Evolutionary conservation across 1,140 invertebrate genomes (phyloP).

Genomic region (Ostrea denselamellosa): DNA sequence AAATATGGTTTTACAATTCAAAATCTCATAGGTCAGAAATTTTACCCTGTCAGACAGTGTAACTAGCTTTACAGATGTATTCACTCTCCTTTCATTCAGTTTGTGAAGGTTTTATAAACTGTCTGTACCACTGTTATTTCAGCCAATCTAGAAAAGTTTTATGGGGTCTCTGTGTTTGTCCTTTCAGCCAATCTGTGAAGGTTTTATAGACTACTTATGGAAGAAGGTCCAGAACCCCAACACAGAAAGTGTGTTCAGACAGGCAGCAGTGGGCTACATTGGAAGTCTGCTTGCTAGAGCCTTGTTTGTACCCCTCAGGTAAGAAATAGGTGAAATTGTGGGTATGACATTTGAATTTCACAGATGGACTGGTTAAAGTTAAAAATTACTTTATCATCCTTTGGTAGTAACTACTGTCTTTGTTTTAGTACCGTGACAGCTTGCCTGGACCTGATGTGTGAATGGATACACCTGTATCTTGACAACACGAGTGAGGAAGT

Average conservation of each 20-base stretch:
- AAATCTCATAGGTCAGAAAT: no score
- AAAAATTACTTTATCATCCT: no score
- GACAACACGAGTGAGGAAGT: constrained; percentile 81
- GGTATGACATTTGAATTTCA: no score
- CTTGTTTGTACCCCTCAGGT: constrained; percentile 85
- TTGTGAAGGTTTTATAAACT: background rate
- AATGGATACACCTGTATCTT: constrained; percentile 89
- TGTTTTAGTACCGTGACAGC: constrained; percentile 82
- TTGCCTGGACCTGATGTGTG: constrained; percentile 83
- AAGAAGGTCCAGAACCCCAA: constrained; percentile 86
- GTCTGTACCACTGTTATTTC: background rate
- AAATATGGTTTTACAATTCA: no score
- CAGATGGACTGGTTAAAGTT: no score
- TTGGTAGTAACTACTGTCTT: no score
- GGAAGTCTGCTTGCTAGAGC: constrained; percentile 87
- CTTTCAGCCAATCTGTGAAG: constrained; percentile 81
- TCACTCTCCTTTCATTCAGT: background rate
- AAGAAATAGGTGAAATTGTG: constrained; percentile 58
- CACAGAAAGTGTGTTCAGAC: constrained; percentile 84
- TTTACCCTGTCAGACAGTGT: no score
- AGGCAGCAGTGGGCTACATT: constrained; percentile 86
- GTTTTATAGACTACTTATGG: constrained; percentile 88
- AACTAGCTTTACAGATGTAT: no score
- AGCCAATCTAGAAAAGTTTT: no score
- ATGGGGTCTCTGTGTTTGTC: background rate